These are phyloP conservation scores for Gambelia wislizenii DNA, from an alignment of 2,797 vertebrate genomes.

Conservation along the genomic window DNA sequence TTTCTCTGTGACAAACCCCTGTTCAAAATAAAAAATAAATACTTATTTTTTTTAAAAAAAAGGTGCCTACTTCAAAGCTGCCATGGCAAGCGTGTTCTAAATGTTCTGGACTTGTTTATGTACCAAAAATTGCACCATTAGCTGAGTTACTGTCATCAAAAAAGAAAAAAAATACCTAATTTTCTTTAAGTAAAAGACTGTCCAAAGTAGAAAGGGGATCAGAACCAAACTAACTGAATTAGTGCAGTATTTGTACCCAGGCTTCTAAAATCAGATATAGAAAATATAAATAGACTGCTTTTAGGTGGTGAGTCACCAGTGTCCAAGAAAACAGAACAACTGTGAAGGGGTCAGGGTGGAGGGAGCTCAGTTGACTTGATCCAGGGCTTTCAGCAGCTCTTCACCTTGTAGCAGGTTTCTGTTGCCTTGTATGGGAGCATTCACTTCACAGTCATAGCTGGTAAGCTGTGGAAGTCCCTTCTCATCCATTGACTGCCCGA, in stretches of 20 bases:
- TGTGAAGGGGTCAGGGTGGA: constrained; percentile 66
- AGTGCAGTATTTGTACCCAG: constrained; percentile 84
- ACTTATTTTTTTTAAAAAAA: constrained; percentile 52
- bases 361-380: constrained; percentile 93
- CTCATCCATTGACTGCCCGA: constrained; percentile 89
- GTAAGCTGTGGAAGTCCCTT: constrained; percentile 92
- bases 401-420: constrained; percentile 97
- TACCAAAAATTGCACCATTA: constrained; percentile 76
- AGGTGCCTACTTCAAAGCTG: constrained; percentile 83
- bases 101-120: constrained; percentile 77
- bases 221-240: constrained; percentile 82
- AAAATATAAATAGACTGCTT: constrained; percentile 89
- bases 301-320: constrained; percentile 89
- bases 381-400: constrained; percentile 95
- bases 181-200: constrained; percentile 72
- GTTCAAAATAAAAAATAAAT: constrained; percentile 82
- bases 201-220: constrained; percentile 79
- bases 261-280: constrained; percentile 88
- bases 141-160: constrained; percentile 68
- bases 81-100: constrained; percentile 77
- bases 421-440: constrained; percentile 94
- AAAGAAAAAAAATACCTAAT: constrained; percentile 50
- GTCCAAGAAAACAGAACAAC: constrained; percentile 88
- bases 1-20: constrained; percentile 77
- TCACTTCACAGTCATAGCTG: constrained; percentile 97